Evolutionary conservation across 2,113 vertebrate species (phyloP), one percentile per base, ranked within the genome.

Genomic region (Bubo scandiacus): DNA sequence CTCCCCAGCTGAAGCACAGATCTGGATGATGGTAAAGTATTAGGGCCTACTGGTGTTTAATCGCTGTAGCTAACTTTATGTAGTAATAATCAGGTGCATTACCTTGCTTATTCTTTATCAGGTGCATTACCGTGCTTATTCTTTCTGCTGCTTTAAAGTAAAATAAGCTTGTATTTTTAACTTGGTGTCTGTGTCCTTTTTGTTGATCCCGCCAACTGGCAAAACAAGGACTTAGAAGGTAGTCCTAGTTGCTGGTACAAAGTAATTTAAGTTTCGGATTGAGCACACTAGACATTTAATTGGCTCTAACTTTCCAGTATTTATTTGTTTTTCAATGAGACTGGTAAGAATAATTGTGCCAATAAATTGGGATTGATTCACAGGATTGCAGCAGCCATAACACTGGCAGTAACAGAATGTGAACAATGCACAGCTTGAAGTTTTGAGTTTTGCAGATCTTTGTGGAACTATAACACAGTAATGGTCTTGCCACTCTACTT

Each of bases 281-380:
- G 58, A 95, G 75, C 51, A 86, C 32, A 36, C 32, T 51, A 93
- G 88, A 59, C 45, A 70, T 77, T 83, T 95, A 92, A 97, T 80
- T 88, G 81, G 67, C 36, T 95, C 40, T 90, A 88, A 51, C 40
- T 90, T 92, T 92, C 78, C 81, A 79, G 45, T 86, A 94, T 94
- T 96, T 92, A 88, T 93, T 93, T 93, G 92, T 82, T 86, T 73
- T 93, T 58, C 58, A 90, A 26, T 55, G 75, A 86, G 85, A 51
- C 59, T 94, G 67, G 63, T 73, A 83, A 74, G 79, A 77, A 58
- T 80, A 92, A 94, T 42, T 89, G 81, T 71, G 18, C 62, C 79
- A 93, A 92, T 93, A 93, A 95, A 96, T n/a, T 0, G 3, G 52
- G 72, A 81, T 52, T 70, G 88, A 94, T 90, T 90, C 52, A 74